Evolutionary conservation across 2,113 vertebrate species (phyloP).

Genomic region (Ptychochromis oligacanthus): DNA sequence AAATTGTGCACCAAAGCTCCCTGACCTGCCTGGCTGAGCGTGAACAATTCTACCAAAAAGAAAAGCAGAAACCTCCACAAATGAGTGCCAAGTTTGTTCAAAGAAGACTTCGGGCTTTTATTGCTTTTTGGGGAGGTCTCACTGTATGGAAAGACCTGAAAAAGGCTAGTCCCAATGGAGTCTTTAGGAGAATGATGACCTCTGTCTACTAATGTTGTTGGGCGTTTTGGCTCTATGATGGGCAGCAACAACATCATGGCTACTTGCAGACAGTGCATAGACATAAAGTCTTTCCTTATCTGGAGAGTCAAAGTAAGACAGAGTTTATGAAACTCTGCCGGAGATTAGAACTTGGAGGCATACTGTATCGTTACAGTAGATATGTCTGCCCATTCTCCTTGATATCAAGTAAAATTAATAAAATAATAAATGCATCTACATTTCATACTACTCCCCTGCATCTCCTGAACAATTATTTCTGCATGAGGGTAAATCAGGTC

Average conservation of each 20-base stretch:
- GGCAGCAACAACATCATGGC: background rate
- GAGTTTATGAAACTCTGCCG: background rate
- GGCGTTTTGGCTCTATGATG: background rate
- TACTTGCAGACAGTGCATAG: rapidly evolving
- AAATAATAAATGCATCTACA: background rate
- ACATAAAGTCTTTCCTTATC: background rate
- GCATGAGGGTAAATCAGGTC: background rate
- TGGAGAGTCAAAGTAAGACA: too few species aligned
- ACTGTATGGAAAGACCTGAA: background rate
- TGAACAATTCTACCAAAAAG: background rate
- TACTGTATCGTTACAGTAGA: too few species aligned
- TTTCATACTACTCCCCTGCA: background rate
- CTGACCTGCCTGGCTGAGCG: background rate
- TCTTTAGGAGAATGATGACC: background rate
- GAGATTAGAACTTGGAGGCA: too few species aligned
- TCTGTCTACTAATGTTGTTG: background rate
- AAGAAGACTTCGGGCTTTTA: background rate
- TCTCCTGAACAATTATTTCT: background rate
- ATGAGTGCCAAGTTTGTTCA: rapidly evolving
- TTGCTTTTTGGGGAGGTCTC: background rate
- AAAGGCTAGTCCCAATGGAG: background rate
- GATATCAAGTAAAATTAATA: background rate
- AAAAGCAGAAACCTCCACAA: background rate
- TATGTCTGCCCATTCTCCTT: background rate
- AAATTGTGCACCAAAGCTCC: background rate